These are phyloP conservation scores for Cottus gobio DNA, from an alignment of 2,113 vertebrate genomes.

Conservation along the genomic window DNA sequence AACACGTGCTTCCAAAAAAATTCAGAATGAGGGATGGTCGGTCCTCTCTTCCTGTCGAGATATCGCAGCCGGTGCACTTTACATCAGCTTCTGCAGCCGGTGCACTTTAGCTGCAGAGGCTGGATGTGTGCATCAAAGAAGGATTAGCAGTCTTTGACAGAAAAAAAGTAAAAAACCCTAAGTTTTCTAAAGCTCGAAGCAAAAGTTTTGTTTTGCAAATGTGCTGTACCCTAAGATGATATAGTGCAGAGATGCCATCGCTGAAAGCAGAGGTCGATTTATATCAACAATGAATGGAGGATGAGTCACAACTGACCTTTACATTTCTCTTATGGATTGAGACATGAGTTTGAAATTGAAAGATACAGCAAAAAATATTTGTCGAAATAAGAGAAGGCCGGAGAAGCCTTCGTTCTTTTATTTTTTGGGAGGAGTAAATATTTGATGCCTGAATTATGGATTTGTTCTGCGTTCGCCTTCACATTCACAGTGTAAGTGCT, in stretches of 20 bases:
- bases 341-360: neutral
- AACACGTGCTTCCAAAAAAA: slow-evolving; percentile 48
- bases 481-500: slow-evolving; percentile 15
- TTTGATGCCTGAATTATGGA: slow-evolving; percentile 50
- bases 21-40: slow-evolving; percentile 37
- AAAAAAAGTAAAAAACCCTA: slow-evolving; percentile 39
- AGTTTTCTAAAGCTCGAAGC: slow-evolving; percentile 26
- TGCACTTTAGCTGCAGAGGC: slow-evolving; percentile 59
- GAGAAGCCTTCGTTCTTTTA: slow-evolving; percentile 1
- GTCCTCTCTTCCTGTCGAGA: slow-evolving; percentile 50
- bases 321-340: slow-evolving; percentile 8
- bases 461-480: slow-evolving; percentile 19
- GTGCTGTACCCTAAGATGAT: slow-evolving; percentile 1
- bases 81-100: slow-evolving; percentile 65
- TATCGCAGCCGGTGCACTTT: slow-evolving; percentile 64
- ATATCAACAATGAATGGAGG: slow-evolving; percentile 3
- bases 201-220: slow-evolving; percentile 58
- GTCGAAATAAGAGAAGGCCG: neutral
- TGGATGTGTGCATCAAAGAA: slow-evolving; percentile 55
- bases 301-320: slow-evolving; percentile 43
- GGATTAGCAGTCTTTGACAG: slow-evolving; percentile 65
- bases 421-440: slow-evolving; percentile 40
- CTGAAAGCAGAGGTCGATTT: slow-evolving; percentile 25
- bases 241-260: neutral
- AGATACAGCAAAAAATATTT: neutral